Conservation (phyloP, 1,140 invertebrate species). For the Fragariocoptes setiger region DNA sequence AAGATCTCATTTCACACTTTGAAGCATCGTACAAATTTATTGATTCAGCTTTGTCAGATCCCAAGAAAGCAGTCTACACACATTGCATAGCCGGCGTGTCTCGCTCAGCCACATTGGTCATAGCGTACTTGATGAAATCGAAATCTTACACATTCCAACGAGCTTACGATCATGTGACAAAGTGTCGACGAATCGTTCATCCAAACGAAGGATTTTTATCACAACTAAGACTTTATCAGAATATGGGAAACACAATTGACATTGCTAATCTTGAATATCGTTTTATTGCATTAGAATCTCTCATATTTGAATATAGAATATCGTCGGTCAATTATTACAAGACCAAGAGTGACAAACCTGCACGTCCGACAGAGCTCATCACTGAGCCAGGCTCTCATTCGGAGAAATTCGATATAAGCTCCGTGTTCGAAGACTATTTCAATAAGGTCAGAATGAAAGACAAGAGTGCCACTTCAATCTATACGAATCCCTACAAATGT, state of each 20-base stretch:
- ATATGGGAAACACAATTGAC: conserved; percentile 2
- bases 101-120: conserved; percentile 41
- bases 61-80: conserved; percentile 3
- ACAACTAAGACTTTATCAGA: conserved; percentile 21
- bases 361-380: background rate
- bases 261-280: conserved; percentile 2
- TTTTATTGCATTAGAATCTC: background rate
- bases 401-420: background rate
- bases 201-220: conserved; percentile 46
- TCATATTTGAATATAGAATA: background rate
- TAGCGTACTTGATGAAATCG: conserved; percentile 52
- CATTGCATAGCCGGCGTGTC: conserved; percentile 45
- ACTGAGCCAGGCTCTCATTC: background rate
- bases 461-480: background rate
- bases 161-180: conserved; percentile 24
- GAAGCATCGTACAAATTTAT: background rate
- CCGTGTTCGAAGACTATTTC: background rate
- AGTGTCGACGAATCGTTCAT: conserved; percentile 19
- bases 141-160: conserved; percentile 36
- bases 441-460: background rate
- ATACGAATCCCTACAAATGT: background rate
- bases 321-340: background rate
- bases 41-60: background rate
- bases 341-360: background rate
- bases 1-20: background rate